Evolutionary conservation across 2,113 vertebrate genomes (phyloP).

Genomic region (Recurvirostra avosetta): DNA sequence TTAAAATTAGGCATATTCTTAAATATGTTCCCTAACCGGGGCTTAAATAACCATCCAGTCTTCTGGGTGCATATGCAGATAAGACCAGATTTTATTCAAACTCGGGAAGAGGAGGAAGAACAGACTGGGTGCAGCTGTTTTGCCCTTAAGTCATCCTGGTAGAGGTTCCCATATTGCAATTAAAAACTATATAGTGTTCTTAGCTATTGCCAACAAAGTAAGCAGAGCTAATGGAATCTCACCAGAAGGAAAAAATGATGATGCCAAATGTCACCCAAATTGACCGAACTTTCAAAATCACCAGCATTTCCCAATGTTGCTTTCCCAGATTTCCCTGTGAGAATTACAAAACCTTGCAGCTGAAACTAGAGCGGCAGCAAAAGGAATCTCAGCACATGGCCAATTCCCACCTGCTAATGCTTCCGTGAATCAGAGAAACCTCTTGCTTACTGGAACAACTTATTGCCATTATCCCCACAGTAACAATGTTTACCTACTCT

Average conservation of each 20-base stretch:
- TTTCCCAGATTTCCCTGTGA: background rate
- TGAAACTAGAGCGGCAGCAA: background rate
- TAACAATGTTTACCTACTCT: background rate
- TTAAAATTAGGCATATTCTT: slow-evolving; percentile 58
- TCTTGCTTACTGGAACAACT: background rate
- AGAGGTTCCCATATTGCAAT: background rate
- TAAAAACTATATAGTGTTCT: background rate
- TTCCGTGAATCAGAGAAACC: background rate
- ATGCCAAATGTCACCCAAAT: background rate
- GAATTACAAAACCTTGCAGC: background rate
- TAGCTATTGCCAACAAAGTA: background rate
- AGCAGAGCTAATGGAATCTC: background rate
- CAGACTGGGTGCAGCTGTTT: slow-evolving; percentile 32
- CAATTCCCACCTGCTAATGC: background rate
- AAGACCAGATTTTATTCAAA: slow-evolving; percentile 14
- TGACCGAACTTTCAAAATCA: slow-evolving; percentile 30
- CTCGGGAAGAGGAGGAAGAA: background rate
- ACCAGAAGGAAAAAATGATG: background rate
- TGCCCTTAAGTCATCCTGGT: slow-evolving; percentile 11
- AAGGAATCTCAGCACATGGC: background rate
- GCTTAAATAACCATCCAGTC: slow-evolving; percentile 28
- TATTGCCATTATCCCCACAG: background rate
- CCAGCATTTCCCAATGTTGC: background rate
- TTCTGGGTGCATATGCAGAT: slow-evolving; percentile 36
- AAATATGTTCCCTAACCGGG: slow-evolving; percentile 1